These are phyloP conservation scores for Ophiothrix spiculata DNA, from an alignment of 35 echinoderm and acorn worm species.

Conservation along the genomic window DNA sequence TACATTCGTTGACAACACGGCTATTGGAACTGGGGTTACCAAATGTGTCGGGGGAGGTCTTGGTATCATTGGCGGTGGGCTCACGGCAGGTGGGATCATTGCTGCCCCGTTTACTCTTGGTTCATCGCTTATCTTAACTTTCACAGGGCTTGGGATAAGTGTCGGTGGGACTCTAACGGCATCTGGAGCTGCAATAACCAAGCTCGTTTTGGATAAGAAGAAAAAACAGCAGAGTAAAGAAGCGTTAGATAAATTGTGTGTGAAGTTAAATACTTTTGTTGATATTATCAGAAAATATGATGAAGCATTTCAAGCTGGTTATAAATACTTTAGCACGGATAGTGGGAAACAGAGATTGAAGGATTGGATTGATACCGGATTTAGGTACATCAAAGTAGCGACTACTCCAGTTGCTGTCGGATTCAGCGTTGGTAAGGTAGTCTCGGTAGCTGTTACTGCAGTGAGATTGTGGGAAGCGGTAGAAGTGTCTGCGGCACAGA, in stretches of 20 bases:
- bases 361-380: not conserved
- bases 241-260: not conserved
- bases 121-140: not conserved
- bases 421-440: not conserved
- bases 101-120: not conserved
- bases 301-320: not conserved
- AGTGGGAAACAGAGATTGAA: not conserved
- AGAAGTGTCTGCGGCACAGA: not conserved
- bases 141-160: not conserved
- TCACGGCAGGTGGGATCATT: not conserved
- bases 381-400: not conserved
- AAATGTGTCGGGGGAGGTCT: not conserved
- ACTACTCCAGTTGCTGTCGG: not conserved
- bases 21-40: not conserved
- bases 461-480: not conserved
- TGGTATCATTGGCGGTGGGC: not conserved
- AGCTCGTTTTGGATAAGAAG: not conserved
- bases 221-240: not conserved
- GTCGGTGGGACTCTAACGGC: not conserved
- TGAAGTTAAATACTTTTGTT: not conserved
- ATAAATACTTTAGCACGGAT: not conserved
- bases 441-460: not conserved
- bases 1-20: not conserved
- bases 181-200: not conserved
- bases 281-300: constrained; percentile 10